These are phyloP conservation scores for Drosophila mettleri DNA, from an alignment of 2,888 invertebrate species.

Conservation along the genomic window DNA sequence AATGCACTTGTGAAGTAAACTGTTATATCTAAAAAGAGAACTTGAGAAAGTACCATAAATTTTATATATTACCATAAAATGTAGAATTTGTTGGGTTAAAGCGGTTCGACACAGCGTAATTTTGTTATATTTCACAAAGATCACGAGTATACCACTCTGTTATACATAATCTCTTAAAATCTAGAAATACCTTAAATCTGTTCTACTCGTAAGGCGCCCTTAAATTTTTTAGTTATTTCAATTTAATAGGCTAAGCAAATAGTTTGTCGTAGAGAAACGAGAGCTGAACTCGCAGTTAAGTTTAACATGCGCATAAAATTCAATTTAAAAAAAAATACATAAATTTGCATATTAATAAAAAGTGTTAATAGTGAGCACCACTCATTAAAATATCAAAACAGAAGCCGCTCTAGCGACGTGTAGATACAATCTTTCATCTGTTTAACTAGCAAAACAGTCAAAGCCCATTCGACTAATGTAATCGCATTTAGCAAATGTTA, in stretches of 20 bases:
- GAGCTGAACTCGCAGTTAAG: not conserved
- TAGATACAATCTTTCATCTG: conserved; percentile 19
- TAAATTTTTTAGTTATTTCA: not conserved
- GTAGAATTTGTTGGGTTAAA: not conserved
- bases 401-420: conserved; percentile 4
- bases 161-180: not conserved
- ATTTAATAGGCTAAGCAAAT: not conserved
- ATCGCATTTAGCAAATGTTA: conserved; percentile 30
- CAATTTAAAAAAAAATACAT: too few relatives aligned
- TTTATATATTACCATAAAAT: not conserved
- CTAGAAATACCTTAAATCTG: not conserved
- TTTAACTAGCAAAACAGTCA: conserved; percentile 16
- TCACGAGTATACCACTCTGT: not conserved
- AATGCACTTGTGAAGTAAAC: not conserved
- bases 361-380: not conserved
- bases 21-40: not conserved
- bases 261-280: not conserved
- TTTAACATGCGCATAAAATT: not conserved
- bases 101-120: not conserved
- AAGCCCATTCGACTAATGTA: conserved; percentile 26
- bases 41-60: not conserved
- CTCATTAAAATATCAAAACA: conserved; percentile 19
- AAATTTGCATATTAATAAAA: not conserved
- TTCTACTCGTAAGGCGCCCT: not conserved
- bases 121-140: not conserved